These are phyloP conservation scores for Reinhardtius hippoglossoides DNA, from an alignment of 2,113 vertebrate species.

Conservation along the genomic window DNA sequence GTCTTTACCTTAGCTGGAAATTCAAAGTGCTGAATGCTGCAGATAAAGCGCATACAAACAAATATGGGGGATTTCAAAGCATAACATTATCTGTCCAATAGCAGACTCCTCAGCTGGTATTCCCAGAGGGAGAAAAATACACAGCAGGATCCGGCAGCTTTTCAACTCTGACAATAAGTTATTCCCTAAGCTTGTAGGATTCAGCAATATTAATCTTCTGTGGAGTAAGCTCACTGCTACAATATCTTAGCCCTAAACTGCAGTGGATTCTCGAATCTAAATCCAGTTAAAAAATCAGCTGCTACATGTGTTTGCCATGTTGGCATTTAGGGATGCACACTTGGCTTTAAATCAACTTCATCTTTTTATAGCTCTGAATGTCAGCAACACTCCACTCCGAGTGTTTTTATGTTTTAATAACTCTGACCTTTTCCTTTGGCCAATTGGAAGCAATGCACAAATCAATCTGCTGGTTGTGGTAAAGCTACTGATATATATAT, in stretches of 20 bases:
- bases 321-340: slow-evolving; percentile 70
- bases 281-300: slow-evolving; percentile 70
- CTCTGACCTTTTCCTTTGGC: slow-evolving; percentile 66
- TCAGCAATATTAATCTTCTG: slow-evolving; percentile 67
- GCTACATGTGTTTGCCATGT: slow-evolving; percentile 51
- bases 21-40: slow-evolving; percentile 23
- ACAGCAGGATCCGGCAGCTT: slow-evolving; percentile 52
- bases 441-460: slow-evolving; percentile 41
- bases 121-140: slow-evolving; percentile 50
- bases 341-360: slow-evolving; percentile 67
- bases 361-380: slow-evolving; percentile 47
- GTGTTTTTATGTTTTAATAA: slow-evolving; percentile 66
- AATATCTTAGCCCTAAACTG: slow-evolving; percentile 46
- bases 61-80: slow-evolving; percentile 58
- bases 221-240: slow-evolving; percentile 55
- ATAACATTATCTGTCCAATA: slow-evolving; percentile 64
- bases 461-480: slow-evolving; percentile 54
- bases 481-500: slow-evolving; percentile 48
- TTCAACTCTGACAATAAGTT: slow-evolving; percentile 64
- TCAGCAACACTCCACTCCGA: slow-evolving; percentile 48
- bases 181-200: slow-evolving; percentile 66
- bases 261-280: slow-evolving; percentile 47
- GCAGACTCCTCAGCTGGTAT: slow-evolving; percentile 53
- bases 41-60: slow-evolving; percentile 58
- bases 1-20: background rate